Evolutionary conservation across 2,888 invertebrate species (phyloP).

Genomic region (Neocrepidodera transversa): DNA sequence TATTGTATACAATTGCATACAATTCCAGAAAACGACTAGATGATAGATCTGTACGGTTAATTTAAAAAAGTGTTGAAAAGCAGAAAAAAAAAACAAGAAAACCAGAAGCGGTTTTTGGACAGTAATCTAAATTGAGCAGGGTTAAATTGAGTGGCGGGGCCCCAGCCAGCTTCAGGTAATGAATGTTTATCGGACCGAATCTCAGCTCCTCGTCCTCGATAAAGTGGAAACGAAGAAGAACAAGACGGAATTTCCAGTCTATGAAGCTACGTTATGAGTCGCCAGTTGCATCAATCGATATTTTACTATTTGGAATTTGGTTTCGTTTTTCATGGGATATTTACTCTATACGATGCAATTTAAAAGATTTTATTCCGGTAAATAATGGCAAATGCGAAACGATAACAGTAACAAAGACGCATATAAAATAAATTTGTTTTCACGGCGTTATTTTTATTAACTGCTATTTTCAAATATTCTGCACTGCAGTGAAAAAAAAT

Average conservation of each 20-base stretch:
- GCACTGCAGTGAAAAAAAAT: no score
- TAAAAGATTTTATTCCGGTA: no score
- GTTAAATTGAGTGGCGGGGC: slow-evolving; percentile 58
- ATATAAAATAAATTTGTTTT: no score
- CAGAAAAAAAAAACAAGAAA: slow-evolving; percentile 50
- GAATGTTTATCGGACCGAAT: slow-evolving; percentile 60
- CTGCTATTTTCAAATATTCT: no score
- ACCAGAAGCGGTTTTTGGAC: slow-evolving; percentile 54
- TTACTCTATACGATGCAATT: no score
- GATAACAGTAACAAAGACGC: no score
- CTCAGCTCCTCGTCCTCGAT: slow-evolving; percentile 45
- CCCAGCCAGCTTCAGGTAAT: slow-evolving; percentile 54
- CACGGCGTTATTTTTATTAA: no score
- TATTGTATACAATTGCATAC: slow-evolving; percentile 22
- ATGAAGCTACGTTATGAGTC: not conserved
- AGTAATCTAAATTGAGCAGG: slow-evolving; percentile 60
- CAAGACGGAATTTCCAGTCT: not conserved
- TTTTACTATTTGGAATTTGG: not conserved
- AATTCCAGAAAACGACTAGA: slow-evolving; percentile 28
- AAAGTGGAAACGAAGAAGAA: slow-evolving; percentile 11
- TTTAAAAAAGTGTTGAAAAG: slow-evolving; percentile 57
- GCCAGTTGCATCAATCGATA: slow-evolving; percentile 6
- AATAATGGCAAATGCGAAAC: no score
- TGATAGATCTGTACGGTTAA: slow-evolving; percentile 48
- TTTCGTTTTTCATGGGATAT: no score